Conservation (phyloP, 2,113 vertebrate species). For the Melospiza melodia region DNA sequence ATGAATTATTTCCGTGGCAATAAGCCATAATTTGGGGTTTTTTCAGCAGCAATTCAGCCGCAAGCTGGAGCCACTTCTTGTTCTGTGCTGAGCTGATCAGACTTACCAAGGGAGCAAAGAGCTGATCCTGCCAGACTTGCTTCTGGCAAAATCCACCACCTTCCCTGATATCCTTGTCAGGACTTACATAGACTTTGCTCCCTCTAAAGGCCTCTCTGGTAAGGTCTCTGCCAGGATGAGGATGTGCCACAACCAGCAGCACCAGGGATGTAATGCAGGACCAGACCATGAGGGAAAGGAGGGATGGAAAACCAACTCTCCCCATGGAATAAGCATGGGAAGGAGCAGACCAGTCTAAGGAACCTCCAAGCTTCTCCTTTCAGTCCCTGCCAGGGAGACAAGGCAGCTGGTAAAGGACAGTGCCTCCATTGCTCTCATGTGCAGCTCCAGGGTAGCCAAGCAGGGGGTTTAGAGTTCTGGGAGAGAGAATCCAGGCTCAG, state of each 20-base stretch:
- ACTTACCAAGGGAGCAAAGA: neutral
- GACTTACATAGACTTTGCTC: neutral
- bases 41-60: neutral
- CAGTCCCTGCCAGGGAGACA: neutral
- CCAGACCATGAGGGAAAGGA: neutral
- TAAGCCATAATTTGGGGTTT: neutral
- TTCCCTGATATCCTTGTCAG: neutral
- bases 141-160: neutral
- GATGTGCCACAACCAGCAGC: fast-evolving
- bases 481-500: neutral
- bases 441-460: neutral
- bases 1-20: neutral
- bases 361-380: neutral
- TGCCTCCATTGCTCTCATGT: neutral
- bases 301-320: neutral
- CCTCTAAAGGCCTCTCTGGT: neutral
- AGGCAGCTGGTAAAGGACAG: neutral
- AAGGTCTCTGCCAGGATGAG: neutral
- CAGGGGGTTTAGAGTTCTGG: neutral
- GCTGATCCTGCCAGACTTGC: neutral
- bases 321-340: fast-evolving
- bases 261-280: neutral
- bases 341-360: neutral
- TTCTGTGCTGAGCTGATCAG: neutral
- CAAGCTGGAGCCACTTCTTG: neutral